These are phyloP conservation scores for Lepilemur septentrionalis DNA, from an alignment of 2,797 vertebrate genomes.

Conservation along the genomic window DNA sequence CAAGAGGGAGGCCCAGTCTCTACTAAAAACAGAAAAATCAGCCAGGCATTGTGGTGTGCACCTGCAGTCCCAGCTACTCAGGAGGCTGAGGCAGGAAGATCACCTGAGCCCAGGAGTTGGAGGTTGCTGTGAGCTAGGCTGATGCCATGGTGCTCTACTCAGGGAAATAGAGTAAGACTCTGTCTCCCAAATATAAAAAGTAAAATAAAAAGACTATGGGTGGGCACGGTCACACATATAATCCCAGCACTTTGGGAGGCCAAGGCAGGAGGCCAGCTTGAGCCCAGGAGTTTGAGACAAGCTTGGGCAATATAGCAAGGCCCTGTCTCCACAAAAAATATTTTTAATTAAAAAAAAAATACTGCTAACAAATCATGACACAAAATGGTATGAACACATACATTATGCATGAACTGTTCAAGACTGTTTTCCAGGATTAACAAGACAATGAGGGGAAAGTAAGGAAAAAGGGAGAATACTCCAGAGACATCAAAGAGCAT, in stretches of 20 bases:
- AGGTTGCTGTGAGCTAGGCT: no score
- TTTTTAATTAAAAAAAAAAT: background rate
- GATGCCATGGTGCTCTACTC: no score
- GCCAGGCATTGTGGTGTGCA: no score
- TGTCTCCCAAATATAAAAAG: no score
- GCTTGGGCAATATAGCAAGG: background rate
- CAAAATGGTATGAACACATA: background rate
- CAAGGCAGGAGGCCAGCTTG: background rate
- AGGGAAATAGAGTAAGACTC: no score
- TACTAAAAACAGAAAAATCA: background rate
- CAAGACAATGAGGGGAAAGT: background rate
- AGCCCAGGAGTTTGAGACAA: background rate
- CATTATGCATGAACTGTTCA: background rate
- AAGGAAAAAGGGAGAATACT: background rate
- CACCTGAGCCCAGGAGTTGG: no score
- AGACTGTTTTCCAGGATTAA: background rate
- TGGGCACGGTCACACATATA: background rate
- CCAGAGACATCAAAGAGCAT: background rate
- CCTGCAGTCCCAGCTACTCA: no score
- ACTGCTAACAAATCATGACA: background rate
- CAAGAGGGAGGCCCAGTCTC: background rate
- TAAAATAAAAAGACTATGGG: background rate
- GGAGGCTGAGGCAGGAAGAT: no score
- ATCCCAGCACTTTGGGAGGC: background rate
- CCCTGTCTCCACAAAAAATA: background rate